These are phyloP conservation scores for Drosophila obscura DNA, from an alignment of 1,140 invertebrate species.

Conservation along the genomic window DNA sequence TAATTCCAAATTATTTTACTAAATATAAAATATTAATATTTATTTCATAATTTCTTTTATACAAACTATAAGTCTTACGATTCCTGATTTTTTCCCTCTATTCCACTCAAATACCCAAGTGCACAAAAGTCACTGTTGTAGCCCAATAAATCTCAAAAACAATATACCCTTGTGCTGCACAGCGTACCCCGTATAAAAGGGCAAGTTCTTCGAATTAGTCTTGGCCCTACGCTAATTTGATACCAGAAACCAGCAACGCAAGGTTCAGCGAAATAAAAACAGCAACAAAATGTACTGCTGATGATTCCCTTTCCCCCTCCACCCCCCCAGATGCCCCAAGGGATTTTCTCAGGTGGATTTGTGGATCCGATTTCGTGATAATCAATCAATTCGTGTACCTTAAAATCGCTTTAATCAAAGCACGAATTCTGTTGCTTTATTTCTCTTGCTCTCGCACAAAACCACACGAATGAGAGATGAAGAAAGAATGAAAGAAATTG, in stretches of 20 bases:
- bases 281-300: conserved; percentile 2
- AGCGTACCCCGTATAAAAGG: background rate
- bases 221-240: conserved; percentile 17
- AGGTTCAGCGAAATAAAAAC: conserved; percentile 5
- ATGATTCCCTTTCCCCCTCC: conserved; percentile 33
- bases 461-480: background rate
- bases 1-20: no score
- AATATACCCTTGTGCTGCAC: background rate
- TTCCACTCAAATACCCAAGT: no score
- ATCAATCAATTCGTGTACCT: conserved; percentile 35
- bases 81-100: no score
- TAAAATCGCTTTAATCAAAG: conserved; percentile 9
- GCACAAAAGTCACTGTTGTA: no score
- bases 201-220: background rate
- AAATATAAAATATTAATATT: no score
- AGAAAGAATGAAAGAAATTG: background rate
- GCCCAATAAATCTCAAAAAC: background rate
- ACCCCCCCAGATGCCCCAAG: conserved; percentile 8
- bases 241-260: conserved; percentile 11
- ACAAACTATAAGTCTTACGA: no score
- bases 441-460: background rate
- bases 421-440: conserved; percentile 11
- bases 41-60: no score
- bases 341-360: conserved; percentile 3
- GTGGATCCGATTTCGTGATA: conserved; percentile 15